Evolutionary conservation across 1,140 invertebrate species (phyloP), one percentile per base, ranked within the genome.

Genomic region (Cepaea nemoralis): DNA sequence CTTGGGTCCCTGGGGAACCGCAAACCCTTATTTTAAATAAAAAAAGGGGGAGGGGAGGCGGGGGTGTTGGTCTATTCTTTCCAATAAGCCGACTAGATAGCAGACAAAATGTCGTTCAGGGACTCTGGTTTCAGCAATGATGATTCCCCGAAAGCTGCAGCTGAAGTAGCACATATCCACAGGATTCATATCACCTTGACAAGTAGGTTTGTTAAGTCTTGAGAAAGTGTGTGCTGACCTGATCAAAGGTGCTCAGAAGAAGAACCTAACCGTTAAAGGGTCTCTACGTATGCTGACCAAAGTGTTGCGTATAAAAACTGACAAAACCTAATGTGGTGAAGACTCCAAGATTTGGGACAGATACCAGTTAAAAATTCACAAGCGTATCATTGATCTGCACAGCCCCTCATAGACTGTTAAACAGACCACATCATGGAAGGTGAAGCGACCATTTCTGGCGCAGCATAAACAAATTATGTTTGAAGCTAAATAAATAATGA

Each of bases 291-390:
- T 97, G 99, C 95, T 99, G n/a, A n/a, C n/a, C n/a, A n/a, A n/a
- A n/a, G n/a, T n/a, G n/a, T n/a, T n/a, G 69, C 94, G 98, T 86
- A 99, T 99, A 91, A 99, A 99, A 37, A 99, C 98, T 40, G 94
- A 99, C 85, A 99, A 99, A 93, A 99, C 99, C 48, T 99, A 98
- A 91, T 99, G 99, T 92, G 99, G 99, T 94, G 99, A 99, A 93
- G 99, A 99, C 94, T 99, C 98, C 73, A 99, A 99, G 92, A 99
- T 99, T 76, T 99, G 99, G 99, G 98, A 99, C 94, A 90, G 85
- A 48, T 98, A 97, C 93, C 93, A 95, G 91, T 99, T 99, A 98
- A 94, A 98, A 83, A 99, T 99, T 88, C 98, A 99, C 93, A 99
- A 99, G 92, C 94, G 99, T 85, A 96, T 99, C 75, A 99, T 99